Evolutionary conservation across 2,888 invertebrate genomes (phyloP).

Genomic region (Trypoxylon attenuatum): DNA sequence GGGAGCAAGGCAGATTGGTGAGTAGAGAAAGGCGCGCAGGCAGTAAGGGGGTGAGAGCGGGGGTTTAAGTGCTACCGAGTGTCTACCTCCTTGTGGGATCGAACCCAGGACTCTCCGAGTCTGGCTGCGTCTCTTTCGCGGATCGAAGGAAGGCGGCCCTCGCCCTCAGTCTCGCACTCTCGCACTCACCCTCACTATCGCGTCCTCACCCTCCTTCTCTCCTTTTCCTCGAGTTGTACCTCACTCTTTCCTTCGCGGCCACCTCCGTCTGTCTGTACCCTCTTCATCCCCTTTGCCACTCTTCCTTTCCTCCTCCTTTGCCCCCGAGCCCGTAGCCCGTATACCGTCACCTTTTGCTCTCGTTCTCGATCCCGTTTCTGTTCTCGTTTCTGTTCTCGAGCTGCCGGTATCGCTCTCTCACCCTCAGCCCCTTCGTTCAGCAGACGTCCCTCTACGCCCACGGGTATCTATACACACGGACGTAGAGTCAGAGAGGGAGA

Average conservation of each 20-base stretch:
- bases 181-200: constrained; percentile 15
- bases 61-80: constrained; percentile 72
- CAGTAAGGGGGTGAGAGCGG: constrained; percentile 31
- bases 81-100: constrained; percentile 71
- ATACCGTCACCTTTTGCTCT: constrained; percentile 57
- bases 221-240: constrained; percentile 30
- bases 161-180: constrained; percentile 9
- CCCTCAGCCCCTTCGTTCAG: constrained; percentile 16
- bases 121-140: constrained; percentile 69
- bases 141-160: constrained; percentile 67
- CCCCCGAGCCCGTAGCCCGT: constrained; percentile 46
- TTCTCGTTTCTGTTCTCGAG: no score
- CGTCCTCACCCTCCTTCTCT: constrained; percentile 36
- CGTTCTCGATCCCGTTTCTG: constrained; percentile 35
- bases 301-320: constrained; percentile 18
- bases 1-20: constrained; percentile 37
- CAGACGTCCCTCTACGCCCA: constrained; percentile 37
- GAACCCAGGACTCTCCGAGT: constrained; percentile 65
- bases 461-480: constrained; percentile 33
- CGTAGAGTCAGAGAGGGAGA: constrained; percentile 43
- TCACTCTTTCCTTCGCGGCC: constrained; percentile 28
- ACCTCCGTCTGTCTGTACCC: neutral
- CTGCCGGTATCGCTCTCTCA: neutral
- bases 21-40: constrained; percentile 33
- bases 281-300: constrained; percentile 9